Evolutionary conservation across 2,113 vertebrate genomes (phyloP).

Genomic region (Emydura subglobosa): DNA sequence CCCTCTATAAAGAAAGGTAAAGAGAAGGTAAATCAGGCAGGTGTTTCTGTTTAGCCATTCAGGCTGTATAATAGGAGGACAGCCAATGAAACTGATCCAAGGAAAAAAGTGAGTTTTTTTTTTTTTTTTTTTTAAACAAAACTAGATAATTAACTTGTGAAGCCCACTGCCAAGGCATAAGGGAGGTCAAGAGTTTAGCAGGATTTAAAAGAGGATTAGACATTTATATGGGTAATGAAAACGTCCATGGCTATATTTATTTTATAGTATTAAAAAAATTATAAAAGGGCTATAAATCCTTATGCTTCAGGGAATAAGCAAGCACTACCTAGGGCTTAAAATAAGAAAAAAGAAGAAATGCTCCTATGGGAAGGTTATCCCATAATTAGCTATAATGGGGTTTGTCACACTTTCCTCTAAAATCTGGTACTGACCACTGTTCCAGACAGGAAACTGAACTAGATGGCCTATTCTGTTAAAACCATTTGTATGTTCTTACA

Average conservation of each 20-base stretch:
- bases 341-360: background rate
- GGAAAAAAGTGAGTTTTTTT: background rate
- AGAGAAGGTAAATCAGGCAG: background rate
- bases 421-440: background rate
- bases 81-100: background rate
- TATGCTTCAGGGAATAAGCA: fast-evolving
- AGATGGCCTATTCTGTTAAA: background rate
- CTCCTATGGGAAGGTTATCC: background rate
- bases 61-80: background rate
- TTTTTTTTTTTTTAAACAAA: background rate
- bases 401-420: background rate
- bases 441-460: background rate
- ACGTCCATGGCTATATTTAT: background rate
- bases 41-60: background rate
- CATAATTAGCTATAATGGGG: background rate
- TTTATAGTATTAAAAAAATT: background rate
- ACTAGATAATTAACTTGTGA: background rate
- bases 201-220: background rate
- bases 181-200: background rate
- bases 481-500: background rate
- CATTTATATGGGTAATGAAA: background rate
- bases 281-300: background rate
- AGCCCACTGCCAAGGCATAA: background rate
- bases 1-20: background rate
- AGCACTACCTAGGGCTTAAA: fast-evolving